phyloP scores from a whole-genome alignment of 2,888 invertebrate genomes.

The Lasiommata megera region DNA sequence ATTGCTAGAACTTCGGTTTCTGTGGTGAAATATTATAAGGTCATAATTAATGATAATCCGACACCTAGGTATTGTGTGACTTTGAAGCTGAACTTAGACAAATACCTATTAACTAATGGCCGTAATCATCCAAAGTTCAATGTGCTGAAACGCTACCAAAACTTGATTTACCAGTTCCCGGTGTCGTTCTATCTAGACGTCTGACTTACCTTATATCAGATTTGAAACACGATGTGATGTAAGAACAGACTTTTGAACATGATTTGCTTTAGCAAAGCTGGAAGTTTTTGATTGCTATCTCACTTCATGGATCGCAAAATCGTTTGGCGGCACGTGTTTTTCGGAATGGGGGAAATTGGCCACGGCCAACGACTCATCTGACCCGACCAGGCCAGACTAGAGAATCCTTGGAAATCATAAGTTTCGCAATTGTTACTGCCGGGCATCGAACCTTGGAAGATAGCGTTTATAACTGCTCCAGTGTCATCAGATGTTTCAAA shows the following conservation, averaged over 20 bases:
- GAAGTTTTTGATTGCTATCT: too few species aligned
- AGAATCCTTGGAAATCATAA: too few species aligned
- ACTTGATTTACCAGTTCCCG: conserved; percentile 59
- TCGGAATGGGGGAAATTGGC: too few species aligned
- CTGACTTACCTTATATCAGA: conserved; percentile 26
- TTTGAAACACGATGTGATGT: conserved; percentile 22
- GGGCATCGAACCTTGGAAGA: too few species aligned
- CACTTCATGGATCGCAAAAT: too few species aligned
- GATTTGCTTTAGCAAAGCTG: not conserved
- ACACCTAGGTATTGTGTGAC: not conserved
- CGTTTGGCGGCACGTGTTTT: too few species aligned
- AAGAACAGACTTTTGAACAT: conserved; percentile 8
- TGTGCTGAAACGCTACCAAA: conserved; percentile 51
- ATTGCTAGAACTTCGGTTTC: too few species aligned
- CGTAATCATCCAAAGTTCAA: conserved; percentile 42
- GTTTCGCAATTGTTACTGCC: too few species aligned
- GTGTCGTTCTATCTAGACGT: conserved; percentile 41
- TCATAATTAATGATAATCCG: not conserved
- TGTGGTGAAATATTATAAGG: not conserved
- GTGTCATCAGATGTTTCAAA: too few species aligned
- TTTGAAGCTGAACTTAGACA: conserved; percentile 9
- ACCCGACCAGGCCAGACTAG: too few species aligned
- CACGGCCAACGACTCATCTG: too few species aligned
- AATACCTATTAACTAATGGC: conserved; percentile 29
- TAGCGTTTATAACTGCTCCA: too few species aligned